Evolutionary conservation across 2,888 invertebrate species (phyloP).

Genomic region (Drosophila anomelani): DNA sequence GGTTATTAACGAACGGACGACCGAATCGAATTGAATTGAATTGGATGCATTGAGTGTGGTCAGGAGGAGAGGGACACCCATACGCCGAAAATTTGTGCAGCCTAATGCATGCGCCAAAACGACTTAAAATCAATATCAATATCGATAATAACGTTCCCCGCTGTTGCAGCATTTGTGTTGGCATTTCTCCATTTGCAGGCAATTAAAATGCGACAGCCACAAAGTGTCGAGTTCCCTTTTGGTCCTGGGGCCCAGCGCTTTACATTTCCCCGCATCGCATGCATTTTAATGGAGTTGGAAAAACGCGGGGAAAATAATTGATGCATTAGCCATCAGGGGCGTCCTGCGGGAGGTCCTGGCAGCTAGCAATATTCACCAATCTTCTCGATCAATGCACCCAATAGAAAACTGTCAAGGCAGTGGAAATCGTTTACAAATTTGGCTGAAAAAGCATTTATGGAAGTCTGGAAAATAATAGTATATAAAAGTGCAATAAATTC

Average conservation of each 20-base stretch:
- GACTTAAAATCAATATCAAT: slow-evolving; percentile 57
- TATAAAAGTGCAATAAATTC: background rate
- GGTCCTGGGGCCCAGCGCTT: slow-evolving; percentile 30
- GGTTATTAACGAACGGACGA: slow-evolving; percentile 44
- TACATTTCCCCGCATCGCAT: slow-evolving; percentile 45
- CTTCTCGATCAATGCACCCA: slow-evolving; percentile 10
- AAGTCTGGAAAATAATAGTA: background rate
- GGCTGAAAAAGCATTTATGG: background rate
- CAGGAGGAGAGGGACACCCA: background rate
- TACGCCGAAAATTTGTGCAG: slow-evolving; percentile 25
- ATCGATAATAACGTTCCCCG: slow-evolving; percentile 45
- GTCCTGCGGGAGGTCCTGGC: slow-evolving; percentile 32
- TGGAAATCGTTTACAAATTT: background rate
- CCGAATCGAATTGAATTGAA: slow-evolving; percentile 31
- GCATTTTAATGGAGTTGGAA: slow-evolving; percentile 55
- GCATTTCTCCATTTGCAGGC: slow-evolving; percentile 41
- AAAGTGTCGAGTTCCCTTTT: slow-evolving; percentile 46
- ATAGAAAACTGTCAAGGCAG: background rate
- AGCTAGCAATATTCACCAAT: slow-evolving; percentile 10
- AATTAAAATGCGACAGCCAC: slow-evolving; percentile 68
- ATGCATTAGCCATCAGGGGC: slow-evolving; percentile 68
- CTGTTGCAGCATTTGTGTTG: slow-evolving; percentile 18
- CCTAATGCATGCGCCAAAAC: slow-evolving; percentile 58
- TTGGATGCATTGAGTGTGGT: slow-evolving; percentile 33
- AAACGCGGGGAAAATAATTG: slow-evolving; percentile 64